phyloP scores from a whole-genome alignment of 1,140 invertebrate species.

The Papilio helenus region DNA sequence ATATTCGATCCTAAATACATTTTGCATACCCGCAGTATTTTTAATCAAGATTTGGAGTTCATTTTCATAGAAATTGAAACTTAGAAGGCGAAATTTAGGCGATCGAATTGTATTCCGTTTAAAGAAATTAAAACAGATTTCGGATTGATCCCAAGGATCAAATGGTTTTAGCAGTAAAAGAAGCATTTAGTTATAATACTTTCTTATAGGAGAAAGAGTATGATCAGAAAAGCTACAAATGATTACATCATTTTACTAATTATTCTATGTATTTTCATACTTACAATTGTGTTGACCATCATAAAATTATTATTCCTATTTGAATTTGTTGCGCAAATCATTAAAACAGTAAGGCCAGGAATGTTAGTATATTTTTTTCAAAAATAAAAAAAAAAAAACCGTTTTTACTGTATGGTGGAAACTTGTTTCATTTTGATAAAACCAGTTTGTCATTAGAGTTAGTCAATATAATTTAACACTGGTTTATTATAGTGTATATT shows the following conservation, averaged over 20 bases:
- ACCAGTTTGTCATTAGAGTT: background rate
- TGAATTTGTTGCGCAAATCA: slow-evolving; percentile 16
- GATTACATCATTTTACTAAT: no score
- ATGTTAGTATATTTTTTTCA: background rate
- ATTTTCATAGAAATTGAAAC: no score
- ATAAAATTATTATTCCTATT: slow-evolving; percentile 6
- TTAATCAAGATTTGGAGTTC: no score
- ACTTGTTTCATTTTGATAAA: slow-evolving; percentile 5
- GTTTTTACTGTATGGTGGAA: background rate
- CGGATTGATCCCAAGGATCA: background rate
- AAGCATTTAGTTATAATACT: background rate
- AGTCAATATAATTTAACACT: background rate
- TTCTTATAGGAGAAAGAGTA: background rate
- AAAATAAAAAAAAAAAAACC: background rate
- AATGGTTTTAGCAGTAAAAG: background rate
- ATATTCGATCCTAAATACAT: background rate
- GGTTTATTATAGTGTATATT: background rate
- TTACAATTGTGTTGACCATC: background rate
- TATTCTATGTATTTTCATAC: no score
- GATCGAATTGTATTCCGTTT: no score
- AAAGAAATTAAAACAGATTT: no score
- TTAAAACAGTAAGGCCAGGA: slow-evolving; percentile 5
- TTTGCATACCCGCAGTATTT: no score
- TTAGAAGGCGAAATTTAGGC: no score
- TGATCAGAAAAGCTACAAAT: background rate